Percentiles rank a stretch among this genome's conserved stretches.
Evolutionary conservation across 2,113 vertebrate species (phyloP).

Genomic region (Anoplopoma fimbria): DNA sequence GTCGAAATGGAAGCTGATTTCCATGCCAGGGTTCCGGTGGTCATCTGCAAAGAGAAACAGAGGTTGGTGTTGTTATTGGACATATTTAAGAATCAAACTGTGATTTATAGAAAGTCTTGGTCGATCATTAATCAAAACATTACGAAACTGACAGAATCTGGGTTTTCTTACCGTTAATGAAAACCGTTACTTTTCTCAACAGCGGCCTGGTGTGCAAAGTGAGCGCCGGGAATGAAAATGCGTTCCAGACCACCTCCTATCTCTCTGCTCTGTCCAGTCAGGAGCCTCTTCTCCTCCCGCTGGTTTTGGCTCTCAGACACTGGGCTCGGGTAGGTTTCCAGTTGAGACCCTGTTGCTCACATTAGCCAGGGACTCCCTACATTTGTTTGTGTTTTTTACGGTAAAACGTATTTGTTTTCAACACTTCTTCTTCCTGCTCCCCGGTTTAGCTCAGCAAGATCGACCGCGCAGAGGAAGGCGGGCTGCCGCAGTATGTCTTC

Average conservation of each 20-base stretch:
- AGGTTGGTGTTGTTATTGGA: conserved; percentile 78
- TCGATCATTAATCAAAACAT: neutral
- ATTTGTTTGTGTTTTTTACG: neutral
- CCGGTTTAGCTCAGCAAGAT: conserved; percentile 87
- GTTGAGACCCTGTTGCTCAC: neutral
- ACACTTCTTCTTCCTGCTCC: too few species aligned
- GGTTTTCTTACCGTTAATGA: neutral
- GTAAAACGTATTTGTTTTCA: neutral
- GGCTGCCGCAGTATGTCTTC: conserved; percentile 90
- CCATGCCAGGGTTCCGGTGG: conserved; percentile 92
- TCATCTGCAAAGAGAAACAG: conserved; percentile 93
- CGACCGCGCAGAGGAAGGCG: conserved; percentile 92
- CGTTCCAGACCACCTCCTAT: conserved; percentile 90
- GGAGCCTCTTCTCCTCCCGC: conserved; percentile 84
- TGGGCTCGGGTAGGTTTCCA: conserved; percentile 89
- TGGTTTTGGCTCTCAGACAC: conserved; percentile 89
- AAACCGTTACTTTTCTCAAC: conserved; percentile 51
- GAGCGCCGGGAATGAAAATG: conserved; percentile 94
- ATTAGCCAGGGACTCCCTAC: neutral
- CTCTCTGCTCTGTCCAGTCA: conserved; percentile 84
- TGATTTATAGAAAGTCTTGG: neutral
- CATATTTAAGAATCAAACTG: neutral
- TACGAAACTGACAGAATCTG: neutral
- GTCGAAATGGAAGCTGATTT: conserved; percentile 92
- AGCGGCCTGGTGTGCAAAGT: conserved; percentile 95